A percentile compares a stretch with the other conserved stretches of the same genome.
Evolutionary conservation across 1,140 invertebrate species (phyloP).

Genomic region (Dendroctonus valens): DNA sequence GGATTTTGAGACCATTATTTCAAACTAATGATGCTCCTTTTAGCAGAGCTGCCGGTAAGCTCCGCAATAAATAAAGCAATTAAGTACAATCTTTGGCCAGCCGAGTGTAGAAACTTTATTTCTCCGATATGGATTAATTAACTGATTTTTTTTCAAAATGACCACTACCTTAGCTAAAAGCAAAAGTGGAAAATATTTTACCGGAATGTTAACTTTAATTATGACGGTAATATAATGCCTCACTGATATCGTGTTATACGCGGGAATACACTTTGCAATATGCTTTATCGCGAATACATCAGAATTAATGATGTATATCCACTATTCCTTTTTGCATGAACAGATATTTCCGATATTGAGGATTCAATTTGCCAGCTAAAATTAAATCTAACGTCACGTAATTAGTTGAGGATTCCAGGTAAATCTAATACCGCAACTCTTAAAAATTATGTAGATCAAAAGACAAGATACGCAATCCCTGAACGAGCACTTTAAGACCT

Average conservation of each 20-base stretch:
- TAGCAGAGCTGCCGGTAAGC: too few relatives aligned
- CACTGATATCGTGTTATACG: slow-evolving; percentile 27
- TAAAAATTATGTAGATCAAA: too few relatives aligned
- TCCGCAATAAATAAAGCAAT: too few relatives aligned
- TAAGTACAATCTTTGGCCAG: background rate
- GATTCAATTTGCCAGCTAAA: slow-evolving; percentile 7
- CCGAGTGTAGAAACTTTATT: slow-evolving; percentile 25
- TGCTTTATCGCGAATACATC: slow-evolving; percentile 25
- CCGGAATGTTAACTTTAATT: slow-evolving; percentile 27
- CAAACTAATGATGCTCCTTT: too few relatives aligned
- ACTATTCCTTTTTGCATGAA: slow-evolving; percentile 13
- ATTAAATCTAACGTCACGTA: background rate
- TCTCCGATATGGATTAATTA: slow-evolving; percentile 29
- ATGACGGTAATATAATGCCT: slow-evolving; percentile 27
- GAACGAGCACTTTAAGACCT: too few relatives aligned
- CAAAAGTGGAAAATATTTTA: slow-evolving; percentile 22
- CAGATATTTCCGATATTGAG: slow-evolving; percentile 13
- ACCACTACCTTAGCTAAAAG: slow-evolving; percentile 8
- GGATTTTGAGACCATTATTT: too few relatives aligned
- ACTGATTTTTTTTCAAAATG: slow-evolving; percentile 11
- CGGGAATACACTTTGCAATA: slow-evolving; percentile 28
- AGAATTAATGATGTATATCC: slow-evolving; percentile 32
- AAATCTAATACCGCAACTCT: too few relatives aligned
- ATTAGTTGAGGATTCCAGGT: too few relatives aligned
- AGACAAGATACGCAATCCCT: too few relatives aligned